Evolutionary conservation across 64 coral and sea anemone species (phyloP).

Genomic region (Actinia equina): DNA sequence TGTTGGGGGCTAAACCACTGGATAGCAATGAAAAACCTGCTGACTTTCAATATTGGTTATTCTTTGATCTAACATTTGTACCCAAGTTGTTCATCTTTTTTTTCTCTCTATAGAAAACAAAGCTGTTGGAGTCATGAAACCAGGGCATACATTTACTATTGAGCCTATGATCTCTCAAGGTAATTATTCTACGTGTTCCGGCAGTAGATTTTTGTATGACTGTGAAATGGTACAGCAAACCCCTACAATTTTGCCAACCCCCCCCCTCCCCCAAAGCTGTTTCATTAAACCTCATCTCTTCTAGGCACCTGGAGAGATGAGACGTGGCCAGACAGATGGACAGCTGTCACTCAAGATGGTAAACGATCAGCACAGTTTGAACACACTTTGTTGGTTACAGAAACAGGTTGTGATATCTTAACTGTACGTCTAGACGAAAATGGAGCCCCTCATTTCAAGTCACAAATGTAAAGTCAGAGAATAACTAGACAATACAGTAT

Average conservation of each 20-base stretch:
- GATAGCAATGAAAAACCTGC: too few species aligned
- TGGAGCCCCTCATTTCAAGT: conserved; percentile 68
- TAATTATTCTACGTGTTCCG: neutral
- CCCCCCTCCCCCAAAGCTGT: too few species aligned
- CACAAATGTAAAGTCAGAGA: conserved; percentile 86
- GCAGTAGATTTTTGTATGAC: too few species aligned
- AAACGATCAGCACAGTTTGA: conserved; percentile 97
- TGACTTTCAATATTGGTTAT: too few species aligned
- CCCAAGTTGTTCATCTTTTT: too few species aligned
- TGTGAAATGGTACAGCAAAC: too few species aligned
- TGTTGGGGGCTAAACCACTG: too few species aligned
- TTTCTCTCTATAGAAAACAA: conserved; percentile 89
- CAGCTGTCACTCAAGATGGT: conserved; percentile 91
- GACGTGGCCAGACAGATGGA: conserved; percentile 93
- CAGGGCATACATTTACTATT: conserved; percentile 92
- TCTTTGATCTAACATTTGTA: too few species aligned
- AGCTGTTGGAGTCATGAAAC: conserved; percentile 94
- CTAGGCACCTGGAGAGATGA: conserved; percentile 93
- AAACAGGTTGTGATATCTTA: conserved; percentile 91
- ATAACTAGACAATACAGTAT: too few species aligned
- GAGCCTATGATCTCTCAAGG: conserved; percentile 98
- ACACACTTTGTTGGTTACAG: conserved; percentile 87
- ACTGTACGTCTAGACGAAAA: conserved; percentile 78
- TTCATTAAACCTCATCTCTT: too few species aligned
- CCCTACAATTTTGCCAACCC: too few species aligned